Evolutionary conservation across 1,140 invertebrate genomes (phyloP), one percentile per base, ranked within the genome.

Genomic region (Drosophila lini): DNA sequence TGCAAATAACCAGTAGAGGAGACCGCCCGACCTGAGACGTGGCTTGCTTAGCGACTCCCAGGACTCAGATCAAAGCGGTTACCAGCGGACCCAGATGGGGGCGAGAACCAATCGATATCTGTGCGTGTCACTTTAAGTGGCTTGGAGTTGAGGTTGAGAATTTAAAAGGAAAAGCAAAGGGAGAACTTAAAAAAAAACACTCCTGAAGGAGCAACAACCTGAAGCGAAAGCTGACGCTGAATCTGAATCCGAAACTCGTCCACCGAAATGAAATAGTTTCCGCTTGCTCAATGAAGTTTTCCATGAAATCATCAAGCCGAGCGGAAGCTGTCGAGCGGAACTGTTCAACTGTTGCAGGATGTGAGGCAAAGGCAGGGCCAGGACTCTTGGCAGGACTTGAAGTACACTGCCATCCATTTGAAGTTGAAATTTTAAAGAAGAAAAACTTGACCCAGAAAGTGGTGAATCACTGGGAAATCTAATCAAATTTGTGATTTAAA

Each of bases 231-330:
- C 47, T 31, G 50, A 36, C 11, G 32, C 50, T 53, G 16, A 36
- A 36, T 53, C 50, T 36, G 50, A 53, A 53, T 55, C 52, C 52
- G 52, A 55, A 38, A 55, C 52, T 55, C 34, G 52, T 69, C 74
- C 74, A 32, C 63, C 71, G 74, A 88, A 88, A 89, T 82, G 84
- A 88, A 88, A 88, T 88, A 89, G 83, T 88, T 88, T 88, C 83
- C 83, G 83, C 83, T 88, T 83, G 84, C 76, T 80, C 83, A 88
- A 88, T 89, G 84, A 88, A 88, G 83, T 88, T 88, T 88, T 88
- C 77, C 80, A 88, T 83, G 84, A 88, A 88, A 88, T 88, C 83
- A 88, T 88, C 83, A 88, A 88, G 83, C 80, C 84, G 68, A 88
- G 81, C 83, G 83, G 84, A 88, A 89, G 80, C 84, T 88, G 84